These are phyloP conservation scores for Rhinichthys osculus DNA, from an alignment of 2,797 vertebrate species.

Conservation along the genomic window DNA sequence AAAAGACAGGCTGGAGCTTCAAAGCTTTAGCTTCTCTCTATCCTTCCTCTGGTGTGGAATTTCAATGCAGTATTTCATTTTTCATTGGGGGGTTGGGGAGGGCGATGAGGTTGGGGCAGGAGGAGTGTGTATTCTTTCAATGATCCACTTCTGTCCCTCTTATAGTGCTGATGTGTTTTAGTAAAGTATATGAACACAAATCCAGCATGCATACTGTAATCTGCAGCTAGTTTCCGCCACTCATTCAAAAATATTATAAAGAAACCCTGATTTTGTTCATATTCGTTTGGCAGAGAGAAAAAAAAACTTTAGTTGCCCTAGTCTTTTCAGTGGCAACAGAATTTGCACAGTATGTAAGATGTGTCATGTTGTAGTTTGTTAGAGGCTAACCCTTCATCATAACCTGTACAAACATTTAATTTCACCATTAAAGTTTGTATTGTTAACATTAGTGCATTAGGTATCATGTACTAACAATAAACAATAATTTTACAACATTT, in stretches of 20 bases:
- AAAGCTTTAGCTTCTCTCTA: conserved; percentile 72
- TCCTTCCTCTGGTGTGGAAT: conserved; percentile 75
- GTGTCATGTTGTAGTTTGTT: not conserved
- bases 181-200: conserved; percentile 64
- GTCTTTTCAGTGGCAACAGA: not conserved
- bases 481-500: not conserved
- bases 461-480: not conserved
- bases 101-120: conserved; percentile 52
- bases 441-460: not conserved
- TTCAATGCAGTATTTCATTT: conserved; percentile 74
- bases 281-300: not conserved
- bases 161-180: conserved; percentile 67
- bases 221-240: not conserved
- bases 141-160: conserved; percentile 62
- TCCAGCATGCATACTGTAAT: not conserved
- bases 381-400: not conserved
- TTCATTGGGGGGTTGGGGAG: conserved; percentile 55
- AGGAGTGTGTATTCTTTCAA: conserved; percentile 63
- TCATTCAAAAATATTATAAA: not conserved
- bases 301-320: not conserved
- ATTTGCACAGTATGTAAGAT: not conserved
- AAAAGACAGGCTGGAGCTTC: conserved; percentile 77
- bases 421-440: not conserved
- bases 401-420: not conserved
- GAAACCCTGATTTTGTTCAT: not conserved